Evolutionary conservation across 2,888 invertebrate species (phyloP), one percentile per base, ranked within the genome.

Genomic region (Eulithis prunata): DNA sequence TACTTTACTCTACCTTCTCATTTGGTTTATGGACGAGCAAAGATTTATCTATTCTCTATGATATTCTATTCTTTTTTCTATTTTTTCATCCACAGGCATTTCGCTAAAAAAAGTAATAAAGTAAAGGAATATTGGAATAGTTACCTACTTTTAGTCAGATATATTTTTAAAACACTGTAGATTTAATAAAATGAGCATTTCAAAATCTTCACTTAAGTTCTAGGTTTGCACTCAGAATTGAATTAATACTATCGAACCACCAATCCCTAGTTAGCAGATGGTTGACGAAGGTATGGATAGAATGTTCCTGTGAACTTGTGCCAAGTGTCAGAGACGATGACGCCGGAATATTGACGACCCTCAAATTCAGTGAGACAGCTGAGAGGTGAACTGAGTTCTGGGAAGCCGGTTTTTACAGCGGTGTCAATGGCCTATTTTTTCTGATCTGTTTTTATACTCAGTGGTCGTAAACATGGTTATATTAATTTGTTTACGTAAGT

Each of bases 301-400:
- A 62, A 68, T 69, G 66, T 66, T 66, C 58, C 68, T 67, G 62
- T 62, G 65, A 64, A 66, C 61, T 46, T 64, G 62, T 70, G 68
- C 69, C 69, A 71, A 62, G 57, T 57, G 64, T 65, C 70, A 7
- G 54, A 60, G 51, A 49, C 54, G 53, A 68, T 68, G 51, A 62
- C 43, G 61, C 41, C 62, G 52, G 62, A 47, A 69, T 62, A 57
- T 64, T 71, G 71, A 71, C 67, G 62, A 71, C 38, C 57, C 61
- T 57, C 64, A 62, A 68, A 68, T 68, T 58, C 59, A 51, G 54
- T 58, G 41, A 14, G 68, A 68, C 68, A 64, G 58, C 45, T 64
- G 43, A 21, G 54, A 51, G 51, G 47, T 54, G 43, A 59, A 38
- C 59, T 56, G 54, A 54, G 28, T 55, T 59, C 64, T 55, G 21